phyloP scores from a whole-genome alignment of 2,113 vertebrate genomes.

The Numida meleagris region DNA sequence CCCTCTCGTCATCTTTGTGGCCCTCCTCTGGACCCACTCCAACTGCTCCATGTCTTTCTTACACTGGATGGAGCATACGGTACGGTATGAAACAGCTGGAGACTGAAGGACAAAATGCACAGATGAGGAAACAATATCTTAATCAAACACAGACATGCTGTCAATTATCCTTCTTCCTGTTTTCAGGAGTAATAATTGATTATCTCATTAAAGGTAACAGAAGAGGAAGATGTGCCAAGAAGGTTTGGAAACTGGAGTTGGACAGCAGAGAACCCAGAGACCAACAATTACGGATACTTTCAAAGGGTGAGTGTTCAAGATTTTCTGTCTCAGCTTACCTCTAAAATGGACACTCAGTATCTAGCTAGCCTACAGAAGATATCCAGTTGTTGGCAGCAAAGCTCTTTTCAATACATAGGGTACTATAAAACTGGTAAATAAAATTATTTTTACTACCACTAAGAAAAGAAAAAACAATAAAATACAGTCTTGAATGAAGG shows the following conservation, averaged over 20 bases:
- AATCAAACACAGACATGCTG: not conserved
- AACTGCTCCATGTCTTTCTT: not conserved
- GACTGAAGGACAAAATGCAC: not conserved
- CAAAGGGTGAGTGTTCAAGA: not conserved
- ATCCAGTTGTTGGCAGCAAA: not conserved
- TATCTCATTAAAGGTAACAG: not conserved
- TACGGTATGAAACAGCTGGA: not conserved
- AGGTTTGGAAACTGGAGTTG: not conserved
- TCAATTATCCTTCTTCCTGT: not conserved
- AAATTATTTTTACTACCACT: not conserved
- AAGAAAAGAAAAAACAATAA: not conserved
- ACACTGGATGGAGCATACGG: rapidly evolving
- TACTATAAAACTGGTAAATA: not conserved
- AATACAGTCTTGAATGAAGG: not conserved
- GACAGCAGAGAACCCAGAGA: not conserved
- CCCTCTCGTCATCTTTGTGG: too few species aligned
- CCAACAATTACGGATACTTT: not conserved
- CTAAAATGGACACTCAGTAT: not conserved
- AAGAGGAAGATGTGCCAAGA: not conserved
- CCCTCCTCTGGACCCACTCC: not conserved
- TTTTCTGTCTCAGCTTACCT: not conserved
- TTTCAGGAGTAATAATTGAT: not conserved
- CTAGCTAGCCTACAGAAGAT: not conserved
- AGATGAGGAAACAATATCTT: not conserved
- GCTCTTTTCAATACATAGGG: not conserved